phyloP scores from a whole-genome alignment of 2,797 vertebrate genomes.

The Huso huso region DNA sequence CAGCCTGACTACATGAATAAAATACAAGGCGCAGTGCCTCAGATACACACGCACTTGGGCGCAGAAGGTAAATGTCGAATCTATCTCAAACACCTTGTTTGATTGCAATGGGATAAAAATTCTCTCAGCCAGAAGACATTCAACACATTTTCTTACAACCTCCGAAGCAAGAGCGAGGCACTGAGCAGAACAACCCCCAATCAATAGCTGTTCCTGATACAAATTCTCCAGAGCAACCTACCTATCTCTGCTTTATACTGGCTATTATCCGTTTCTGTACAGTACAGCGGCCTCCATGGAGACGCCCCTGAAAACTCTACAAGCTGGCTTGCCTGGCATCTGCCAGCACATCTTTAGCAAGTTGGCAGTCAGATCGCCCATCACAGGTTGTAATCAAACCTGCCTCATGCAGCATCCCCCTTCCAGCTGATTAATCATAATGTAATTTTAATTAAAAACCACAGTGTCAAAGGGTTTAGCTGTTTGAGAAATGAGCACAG shows the following conservation, averaged over 20 bases:
- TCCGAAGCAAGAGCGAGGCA: background rate
- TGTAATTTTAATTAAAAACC: constrained; percentile 99
- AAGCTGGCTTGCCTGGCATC: constrained; percentile 74
- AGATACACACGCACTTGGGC: constrained; percentile 18
- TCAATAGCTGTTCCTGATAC: constrained; percentile 11
- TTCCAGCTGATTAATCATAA: constrained; percentile 99
- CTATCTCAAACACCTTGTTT: constrained; percentile 34
- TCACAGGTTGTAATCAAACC: constrained; percentile 96
- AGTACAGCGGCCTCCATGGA: too few relatives aligned
- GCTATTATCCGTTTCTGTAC: constrained; percentile 7
- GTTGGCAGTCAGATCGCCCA: constrained; percentile 83
- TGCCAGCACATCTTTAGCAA: constrained; percentile 94
- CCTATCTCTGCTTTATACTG: background rate
- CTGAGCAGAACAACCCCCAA: constrained; percentile 1
- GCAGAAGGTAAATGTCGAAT: constrained; percentile 29
- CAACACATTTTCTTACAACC: constrained; percentile 2
- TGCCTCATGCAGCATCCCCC: constrained; percentile 82
- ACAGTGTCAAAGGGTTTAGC: constrained; percentile 99
- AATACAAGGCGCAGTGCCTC: background rate
- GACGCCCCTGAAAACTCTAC: constrained; percentile 43
- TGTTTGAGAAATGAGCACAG: constrained; percentile 98
- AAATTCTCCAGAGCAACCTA: constrained; percentile 7
- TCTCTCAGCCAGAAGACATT: constrained; percentile 16
- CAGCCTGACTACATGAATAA: constrained; percentile 36
- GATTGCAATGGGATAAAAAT: constrained; percentile 26